phyloP scores from a whole-genome alignment of 1,140 invertebrate species.

The Meloidogyne hapla region DNA sequence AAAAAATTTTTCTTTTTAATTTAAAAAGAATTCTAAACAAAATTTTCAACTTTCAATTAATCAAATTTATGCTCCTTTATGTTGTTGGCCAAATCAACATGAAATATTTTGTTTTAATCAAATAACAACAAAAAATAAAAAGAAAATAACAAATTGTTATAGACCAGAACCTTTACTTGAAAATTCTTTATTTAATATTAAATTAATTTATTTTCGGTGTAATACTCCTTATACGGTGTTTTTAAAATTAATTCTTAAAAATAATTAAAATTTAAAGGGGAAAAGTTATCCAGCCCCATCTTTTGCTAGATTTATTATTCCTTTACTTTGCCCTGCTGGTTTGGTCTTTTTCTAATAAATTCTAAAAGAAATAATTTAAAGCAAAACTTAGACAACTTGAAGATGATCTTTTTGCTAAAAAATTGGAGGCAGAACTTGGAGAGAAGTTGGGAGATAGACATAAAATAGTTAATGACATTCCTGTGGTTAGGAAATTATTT shows the following conservation, averaged over 20 bases:
- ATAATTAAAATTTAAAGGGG: slow-evolving; percentile 7
- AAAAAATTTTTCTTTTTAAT: neutral
- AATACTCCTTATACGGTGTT: slow-evolving; percentile 27
- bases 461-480: neutral
- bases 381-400: slow-evolving; percentile 19
- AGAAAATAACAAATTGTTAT: slow-evolving; percentile 10
- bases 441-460: neutral
- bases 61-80: slow-evolving; percentile 12
- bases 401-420: slow-evolving; percentile 2
- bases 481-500: neutral
- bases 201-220: slow-evolving; percentile 31
- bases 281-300: slow-evolving; percentile 19
- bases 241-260: neutral
- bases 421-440: slow-evolving; percentile 4
- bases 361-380: slow-evolving; percentile 3
- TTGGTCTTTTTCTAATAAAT: neutral
- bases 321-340: slow-evolving; percentile 23
- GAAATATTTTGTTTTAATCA: slow-evolving; percentile 29
- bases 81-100: slow-evolving; percentile 34
- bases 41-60: neutral
- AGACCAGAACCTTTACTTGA: slow-evolving; percentile 14
- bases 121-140: neutral
- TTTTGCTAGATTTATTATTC: slow-evolving; percentile 24
- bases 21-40: neutral
- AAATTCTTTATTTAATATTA: neutral